These are phyloP conservation scores for Xiphophorus couchianus DNA, from an alignment of 2,113 vertebrate species.

Conservation along the genomic window DNA sequence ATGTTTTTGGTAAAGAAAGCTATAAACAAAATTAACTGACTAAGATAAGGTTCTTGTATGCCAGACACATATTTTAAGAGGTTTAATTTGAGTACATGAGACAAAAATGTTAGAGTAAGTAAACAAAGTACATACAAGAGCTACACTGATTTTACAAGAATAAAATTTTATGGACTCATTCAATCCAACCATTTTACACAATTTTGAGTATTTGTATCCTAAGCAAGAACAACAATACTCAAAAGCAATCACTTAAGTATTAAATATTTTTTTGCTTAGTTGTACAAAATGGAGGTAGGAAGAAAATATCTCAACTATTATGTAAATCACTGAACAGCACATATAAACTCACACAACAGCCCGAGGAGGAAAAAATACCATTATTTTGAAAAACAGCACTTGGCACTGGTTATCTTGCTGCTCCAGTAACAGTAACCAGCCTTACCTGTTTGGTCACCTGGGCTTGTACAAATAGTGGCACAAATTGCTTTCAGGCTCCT, in stretches of 20 bases:
- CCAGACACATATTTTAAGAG: background rate
- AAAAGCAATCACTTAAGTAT: background rate
- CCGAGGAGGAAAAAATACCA: background rate
- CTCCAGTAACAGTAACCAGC: constrained; percentile 23
- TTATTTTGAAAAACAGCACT: background rate
- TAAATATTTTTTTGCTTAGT: background rate
- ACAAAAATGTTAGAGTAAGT: too few species aligned
- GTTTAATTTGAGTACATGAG: too few species aligned
- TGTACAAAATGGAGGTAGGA: background rate
- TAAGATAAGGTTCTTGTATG: background rate
- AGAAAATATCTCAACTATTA: background rate
- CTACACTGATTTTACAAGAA: too few species aligned
- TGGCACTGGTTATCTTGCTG: background rate
- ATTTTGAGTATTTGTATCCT: too few species aligned
- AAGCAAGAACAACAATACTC: too few species aligned
- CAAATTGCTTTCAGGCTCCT: background rate
- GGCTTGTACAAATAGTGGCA: background rate
- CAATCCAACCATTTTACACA: background rate
- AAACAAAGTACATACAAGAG: too few species aligned
- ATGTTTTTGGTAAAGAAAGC: too few species aligned
- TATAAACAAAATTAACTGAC: background rate
- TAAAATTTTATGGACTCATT: background rate
- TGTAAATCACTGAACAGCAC: background rate
- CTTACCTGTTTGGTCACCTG: constrained; percentile 33
- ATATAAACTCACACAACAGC: background rate